Conservation (phyloP, 2,113 vertebrate genomes). For the Dunckerocampus dactyliophorus region DNA sequence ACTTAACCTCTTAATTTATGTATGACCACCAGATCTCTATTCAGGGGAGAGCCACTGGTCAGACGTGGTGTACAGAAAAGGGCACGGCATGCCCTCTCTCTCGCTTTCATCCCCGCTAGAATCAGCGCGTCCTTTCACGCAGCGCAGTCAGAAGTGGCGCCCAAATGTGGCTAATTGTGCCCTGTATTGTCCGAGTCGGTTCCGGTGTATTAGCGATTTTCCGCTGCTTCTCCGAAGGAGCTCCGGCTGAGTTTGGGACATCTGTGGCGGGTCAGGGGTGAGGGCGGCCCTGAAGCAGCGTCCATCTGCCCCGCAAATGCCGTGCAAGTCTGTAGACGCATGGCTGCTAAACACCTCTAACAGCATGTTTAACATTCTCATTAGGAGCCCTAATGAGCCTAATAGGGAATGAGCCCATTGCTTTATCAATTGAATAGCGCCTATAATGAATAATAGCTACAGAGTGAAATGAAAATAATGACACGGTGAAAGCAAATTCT, state of each 20-base stretch:
- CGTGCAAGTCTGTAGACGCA: conserved; percentile 47
- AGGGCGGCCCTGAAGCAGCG: conserved; percentile 71
- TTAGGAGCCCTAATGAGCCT: conserved; percentile 48
- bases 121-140: conserved; percentile 60
- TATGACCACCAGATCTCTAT: conserved; percentile 62
- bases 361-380: conserved; percentile 48
- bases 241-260: conserved; percentile 73
- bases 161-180: conserved; percentile 81
- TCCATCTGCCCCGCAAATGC: conserved; percentile 83
- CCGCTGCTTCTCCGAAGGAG: conserved; percentile 57
- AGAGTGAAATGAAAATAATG: conserved; percentile 48
- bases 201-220: conserved; percentile 84
- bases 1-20: conserved; percentile 72
- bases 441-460: conserved; percentile 34
- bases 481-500: conserved; percentile 40
- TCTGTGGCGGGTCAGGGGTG: conserved; percentile 84
- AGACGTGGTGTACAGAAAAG: conserved; percentile 67
- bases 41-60: conserved; percentile 59
- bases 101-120: no score
- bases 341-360: conserved; percentile 55
- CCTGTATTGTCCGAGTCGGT: conserved; percentile 74
- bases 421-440: conserved; percentile 44
- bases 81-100: no score
- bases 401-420: conserved; percentile 22
- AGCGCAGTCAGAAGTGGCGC: conserved; percentile 76